phyloP scores from a whole-genome alignment of 2,888 invertebrate species.

The Eupithecia dodoneata region DNA sequence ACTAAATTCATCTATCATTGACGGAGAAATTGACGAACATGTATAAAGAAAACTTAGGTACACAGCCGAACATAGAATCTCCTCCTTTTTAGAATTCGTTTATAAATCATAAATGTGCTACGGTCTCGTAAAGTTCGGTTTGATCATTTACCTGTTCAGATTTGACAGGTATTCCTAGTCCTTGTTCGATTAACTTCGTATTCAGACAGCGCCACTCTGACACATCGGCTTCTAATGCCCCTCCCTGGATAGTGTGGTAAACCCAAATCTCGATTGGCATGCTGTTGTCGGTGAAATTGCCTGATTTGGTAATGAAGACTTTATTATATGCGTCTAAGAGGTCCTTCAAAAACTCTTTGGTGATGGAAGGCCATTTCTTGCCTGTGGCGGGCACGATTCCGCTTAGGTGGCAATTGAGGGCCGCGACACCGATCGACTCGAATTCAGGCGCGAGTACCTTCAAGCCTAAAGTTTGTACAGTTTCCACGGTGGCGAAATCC shows the following conservation, averaged over 20 bases:
- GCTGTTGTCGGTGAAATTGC: constrained; percentile 75
- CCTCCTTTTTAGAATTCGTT: too few species aligned
- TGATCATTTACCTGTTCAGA: constrained; percentile 53
- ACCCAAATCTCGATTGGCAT: constrained; percentile 87
- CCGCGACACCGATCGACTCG: constrained; percentile 79
- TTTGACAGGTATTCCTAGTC: constrained; percentile 83
- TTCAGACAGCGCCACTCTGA: constrained; percentile 88
- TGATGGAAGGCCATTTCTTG: constrained; percentile 84
- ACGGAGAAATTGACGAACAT: too few species aligned
- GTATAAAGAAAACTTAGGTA: too few species aligned
- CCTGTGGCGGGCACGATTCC: constrained; percentile 89
- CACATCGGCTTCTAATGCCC: constrained; percentile 86
- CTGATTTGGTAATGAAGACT: constrained; percentile 83
- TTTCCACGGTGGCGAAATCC: constrained; percentile 86
- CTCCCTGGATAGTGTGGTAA: constrained; percentile 83
- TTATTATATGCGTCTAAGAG: constrained; percentile 79
- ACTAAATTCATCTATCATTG: too few species aligned
- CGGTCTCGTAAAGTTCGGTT: background rate
- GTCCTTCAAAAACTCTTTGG: constrained; percentile 85
- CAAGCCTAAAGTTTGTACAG: constrained; percentile 73
- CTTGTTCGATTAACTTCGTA: constrained; percentile 86
- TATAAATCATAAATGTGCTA: background rate
- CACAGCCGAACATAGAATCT: too few species aligned
- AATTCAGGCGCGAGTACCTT: constrained; percentile 82
- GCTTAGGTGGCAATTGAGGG: constrained; percentile 87